Evolutionary conservation across 1,140 invertebrate species (phyloP).

Genomic region (Plectus sambesii): DNA sequence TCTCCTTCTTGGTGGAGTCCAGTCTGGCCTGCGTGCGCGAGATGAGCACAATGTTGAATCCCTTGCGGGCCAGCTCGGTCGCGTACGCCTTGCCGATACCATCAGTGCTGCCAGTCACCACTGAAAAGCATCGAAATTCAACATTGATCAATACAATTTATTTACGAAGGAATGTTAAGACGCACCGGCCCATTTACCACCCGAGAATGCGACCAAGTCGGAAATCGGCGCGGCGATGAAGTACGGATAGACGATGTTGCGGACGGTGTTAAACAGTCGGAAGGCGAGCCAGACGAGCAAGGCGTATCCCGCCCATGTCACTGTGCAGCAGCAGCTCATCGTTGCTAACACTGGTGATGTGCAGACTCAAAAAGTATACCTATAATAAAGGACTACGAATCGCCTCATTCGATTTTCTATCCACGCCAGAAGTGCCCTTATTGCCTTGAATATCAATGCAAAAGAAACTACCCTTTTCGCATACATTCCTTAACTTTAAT

Average conservation of each 20-base stretch:
- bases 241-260: slow-evolving; percentile 31
- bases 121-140: slow-evolving; percentile 14
- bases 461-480: no score
- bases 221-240: slow-evolving; percentile 27
- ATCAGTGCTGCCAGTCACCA: slow-evolving; percentile 18
- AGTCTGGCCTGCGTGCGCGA: slow-evolving; percentile 8
- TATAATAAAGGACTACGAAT: no score
- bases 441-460: no score
- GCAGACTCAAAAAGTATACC: no score
- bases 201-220: slow-evolving; percentile 31
- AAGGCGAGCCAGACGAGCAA: slow-evolving; percentile 11
- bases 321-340: no score
- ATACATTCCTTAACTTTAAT: no score
- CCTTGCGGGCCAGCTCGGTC: slow-evolving; percentile 2
- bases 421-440: no score
- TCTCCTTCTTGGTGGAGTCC: slow-evolving; percentile 8
- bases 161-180: slow-evolving; percentile 12
- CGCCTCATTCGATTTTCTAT: no score
- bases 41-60: slow-evolving; percentile 15
- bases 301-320: slow-evolving; percentile 5
- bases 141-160: background rate
- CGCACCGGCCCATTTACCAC: slow-evolving; percentile 38
- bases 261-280: slow-evolving; percentile 11
- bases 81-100: slow-evolving; percentile 22
- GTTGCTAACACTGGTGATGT: no score